Evolutionary conservation across 2,113 vertebrate genomes (phyloP), one percentile per base, ranked within the genome.

Genomic region (Limnothrissa miodon): DNA sequence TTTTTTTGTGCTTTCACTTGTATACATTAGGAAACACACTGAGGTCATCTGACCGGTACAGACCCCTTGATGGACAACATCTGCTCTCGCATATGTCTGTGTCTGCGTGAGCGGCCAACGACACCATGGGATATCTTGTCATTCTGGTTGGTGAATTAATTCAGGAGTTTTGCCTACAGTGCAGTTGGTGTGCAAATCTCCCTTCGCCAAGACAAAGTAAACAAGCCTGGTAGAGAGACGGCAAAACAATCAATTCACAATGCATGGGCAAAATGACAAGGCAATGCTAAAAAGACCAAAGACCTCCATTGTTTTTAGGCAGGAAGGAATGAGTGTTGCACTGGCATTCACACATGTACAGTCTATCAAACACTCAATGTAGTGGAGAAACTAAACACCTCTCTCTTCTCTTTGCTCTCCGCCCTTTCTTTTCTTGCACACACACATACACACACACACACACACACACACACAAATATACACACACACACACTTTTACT

Each of bases 61-160:
- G 25, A 9, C 59, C 59, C 59, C 59, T 33, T 66, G 59, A 66
- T 66, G 59, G n/a, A 25, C 59, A 66, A 66, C 59, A 66, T 66
- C 59, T 66, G 59, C 59, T 66, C n/a, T 15, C 25, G 1, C 59
- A 66, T 66, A 66, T 66, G 59, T 66, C 59, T 33, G 25, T 66
- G 59, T 66, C n/a, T 11, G 25, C 33, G 25, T 33, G 59, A 66
- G 33, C 33, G 59, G n/a, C 29, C n/a, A 66, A 13, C 10, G 25
- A 33, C 59, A 66, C 59, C 59, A 66, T 25, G 13, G 59, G 59
- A 66, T 66, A 0, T 66, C n/a, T 66, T 66, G 59, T 66, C 25
- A 66, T 74, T 74, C 66, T 15, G 15, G 29, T 74, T 29, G 59
- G 59, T 9, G n/a, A 29, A 62, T 62, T 25, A 62, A 62, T 62